Base-by-base conservation (phyloP, 1,140 invertebrate genomes). In the Drosophila oshimai region DNA sequence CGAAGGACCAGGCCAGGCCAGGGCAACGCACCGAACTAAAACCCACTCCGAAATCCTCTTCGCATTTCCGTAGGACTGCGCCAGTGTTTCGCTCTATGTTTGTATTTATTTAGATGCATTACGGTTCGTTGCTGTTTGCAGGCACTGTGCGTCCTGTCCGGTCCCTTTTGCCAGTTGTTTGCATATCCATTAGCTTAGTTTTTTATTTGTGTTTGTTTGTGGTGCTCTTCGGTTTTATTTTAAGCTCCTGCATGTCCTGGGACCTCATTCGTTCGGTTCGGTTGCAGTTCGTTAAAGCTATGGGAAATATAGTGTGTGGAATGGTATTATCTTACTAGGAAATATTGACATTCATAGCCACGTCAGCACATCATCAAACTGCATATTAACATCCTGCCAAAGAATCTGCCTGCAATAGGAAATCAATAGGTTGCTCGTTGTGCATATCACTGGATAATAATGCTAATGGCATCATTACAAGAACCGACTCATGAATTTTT, bases 81-180 rank as follows among this genome's bases (percentile, higher is more conserved):
- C 33, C 57, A 39, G 60, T 65, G 42, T 65, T 49, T 64, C 57
- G 24, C 31, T 50, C 44, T 45, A 42, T 61, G 41, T 72, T 58
- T 81, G 50, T 75, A 60, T 81, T 81, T 81, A 83, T 81, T 81
- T 69, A 73, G 78, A 81, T 81, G 73, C 49, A 74, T 74, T 64
- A 75, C 68, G 65, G 65, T 61, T 72, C 67, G 78, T 62, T 72
- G 72, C 50, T 67, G 41, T 64, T 71, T 75, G 39, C 55, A 61
- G 71, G 51, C 68, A 68, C 60, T 75, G 62, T 78, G 44, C 60
- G 34, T 60, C 54, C 69, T 72, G 67, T 71, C 39, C 47, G 47
- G 69, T 74, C 70, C 69, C 65, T 50, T 71, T 60, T 67, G 42
- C 58, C 42, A 78, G 67, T 77, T 77, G 74, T 77, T 77, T 55